Evolutionary conservation across 2,888 invertebrate species (phyloP), one percentile per base, ranked within the genome.

Genomic region (Phyllotreta striolata): DNA sequence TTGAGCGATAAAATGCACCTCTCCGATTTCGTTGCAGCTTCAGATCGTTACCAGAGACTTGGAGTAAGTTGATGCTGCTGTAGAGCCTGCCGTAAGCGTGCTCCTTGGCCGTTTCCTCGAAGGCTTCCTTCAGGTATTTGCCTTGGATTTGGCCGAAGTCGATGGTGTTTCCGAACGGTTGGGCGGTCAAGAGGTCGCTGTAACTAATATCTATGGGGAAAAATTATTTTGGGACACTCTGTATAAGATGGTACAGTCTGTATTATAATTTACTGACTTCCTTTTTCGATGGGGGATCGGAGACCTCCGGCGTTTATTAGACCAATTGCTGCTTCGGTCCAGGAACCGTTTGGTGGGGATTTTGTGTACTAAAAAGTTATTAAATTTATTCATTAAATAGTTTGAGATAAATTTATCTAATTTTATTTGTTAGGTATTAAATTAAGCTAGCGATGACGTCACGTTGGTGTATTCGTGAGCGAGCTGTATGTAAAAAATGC

Each of bases 121-220:
- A 82, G 9, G 89, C 87, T 64, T 87, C 85, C 62, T 85, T 75
- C 6, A 95, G 77, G 70, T 88, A 82, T 65, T 83, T 80, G 0
- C 95, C 95, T 52, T 84, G 83, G 59, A 95, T 77, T 71, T 89
- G 89, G 63, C 90, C 86, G 7, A 89, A 83, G 72, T 91, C 88
- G 65, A 93, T 82, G 46, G 85, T 86, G 79, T 93, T 93, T 75
- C 88, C 88, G 76, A 94, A 95, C 0, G 95, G 95, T 63, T 89
- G 84, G 24, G 89, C 85, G 72, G 88, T 86, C 6, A 90, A 80
- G 6, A 93, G 75, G 61, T 89, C 88, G 54, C 87, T 88, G 41
- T 88, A 89, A 0, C 90, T 91, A 9, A 91, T 85, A 6, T 88
- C 92, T 91, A 78, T 8, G 82, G 83, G 34, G 59, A 49, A 47